Evolutionary conservation across 1,140 invertebrate species (phyloP).

Genomic region (Drosophila orosa): DNA sequence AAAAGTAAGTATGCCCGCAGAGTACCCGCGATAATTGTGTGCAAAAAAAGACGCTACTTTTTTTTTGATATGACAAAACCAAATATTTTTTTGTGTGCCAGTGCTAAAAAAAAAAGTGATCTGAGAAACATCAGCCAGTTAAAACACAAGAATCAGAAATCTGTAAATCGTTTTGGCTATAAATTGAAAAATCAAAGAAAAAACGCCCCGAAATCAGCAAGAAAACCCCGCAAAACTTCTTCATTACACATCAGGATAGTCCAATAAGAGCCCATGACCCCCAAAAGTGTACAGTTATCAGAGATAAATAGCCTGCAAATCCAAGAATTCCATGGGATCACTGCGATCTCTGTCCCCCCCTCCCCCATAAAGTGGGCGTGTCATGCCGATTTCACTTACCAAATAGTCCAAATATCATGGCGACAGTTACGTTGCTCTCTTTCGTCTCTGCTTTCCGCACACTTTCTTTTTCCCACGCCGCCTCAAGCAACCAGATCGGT

Average conservation of each 20-base stretch:
- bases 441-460: slow-evolving; percentile 52
- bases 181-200: slow-evolving; percentile 12
- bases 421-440: slow-evolving; percentile 42
- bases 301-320: neutral
- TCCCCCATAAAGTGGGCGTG: slow-evolving; percentile 34
- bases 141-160: slow-evolving; percentile 11
- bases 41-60: slow-evolving; percentile 13
- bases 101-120: slow-evolving; percentile 45
- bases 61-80: slow-evolving; percentile 36
- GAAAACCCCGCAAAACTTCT: neutral
- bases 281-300: neutral
- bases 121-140: slow-evolving; percentile 3
- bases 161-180: slow-evolving; percentile 10
- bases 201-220: slow-evolving; percentile 7
- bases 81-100: slow-evolving; percentile 42
- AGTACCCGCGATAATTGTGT: slow-evolving; percentile 7
- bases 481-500: slow-evolving; percentile 23
- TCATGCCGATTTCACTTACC: slow-evolving; percentile 37
- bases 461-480: slow-evolving; percentile 79
- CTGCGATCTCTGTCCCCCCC: neutral
- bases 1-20: slow-evolving; percentile 79
- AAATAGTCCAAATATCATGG: slow-evolving; percentile 18
- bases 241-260: slow-evolving; percentile 10
- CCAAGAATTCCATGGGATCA: neutral
- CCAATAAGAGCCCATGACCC: neutral